Base-by-base conservation (phyloP, 92 coral and sea anemone genomes). In the Epizoanthus ramosus region DNA sequence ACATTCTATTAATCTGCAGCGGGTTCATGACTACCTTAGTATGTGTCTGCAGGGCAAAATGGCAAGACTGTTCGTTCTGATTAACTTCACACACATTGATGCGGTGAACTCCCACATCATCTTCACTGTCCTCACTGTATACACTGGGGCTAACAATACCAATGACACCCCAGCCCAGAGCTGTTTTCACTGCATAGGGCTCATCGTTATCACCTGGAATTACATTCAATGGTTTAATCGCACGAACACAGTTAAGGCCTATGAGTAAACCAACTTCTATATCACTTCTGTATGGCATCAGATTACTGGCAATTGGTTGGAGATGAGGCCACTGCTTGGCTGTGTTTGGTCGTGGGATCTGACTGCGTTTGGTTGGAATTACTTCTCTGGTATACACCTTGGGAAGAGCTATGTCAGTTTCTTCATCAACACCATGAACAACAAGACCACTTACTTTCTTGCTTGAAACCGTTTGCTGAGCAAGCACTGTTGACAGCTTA, bases 161-260 rank as follows among this genome's bases (percentile, higher is more conserved):
- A 19, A 86, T 54, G 52, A 86, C 74, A 39, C 92, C 92, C 90
- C 92, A 89, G n/a, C 89, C 92, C 45, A 85, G 80, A 54, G 74
- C 83, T 5, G 85, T 84, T 75, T 57, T 80, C 16, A 45, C 39
- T 1, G 83, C 84, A 43, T 88, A 84, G 9, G 84, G 92, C 41
- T 88, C 88, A 25, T 88, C 83, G 1, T 84, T 63, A 61, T 54
- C 73, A 3, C 83, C 85, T 3, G 85, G 76, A 18, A 83, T 87
- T 35, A 84, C 50, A 19, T 39, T 80, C 16, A 16, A 39, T 3
- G 85, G 91, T 54, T 84, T 88, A 25, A 84, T 79, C 17, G 91
- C 77, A 45, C 77, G 70, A 8, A 79, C 31, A 64, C 84, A 83
- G 41, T 83, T 87, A 41, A 57, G 19, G 17, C 90, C 87, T 33